Percentiles rank a stretch among this genome's conserved stretches.
phyloP scores from a whole-genome alignment of 2,888 invertebrate genomes.

The Hermaeophaga mercurialis region DNA sequence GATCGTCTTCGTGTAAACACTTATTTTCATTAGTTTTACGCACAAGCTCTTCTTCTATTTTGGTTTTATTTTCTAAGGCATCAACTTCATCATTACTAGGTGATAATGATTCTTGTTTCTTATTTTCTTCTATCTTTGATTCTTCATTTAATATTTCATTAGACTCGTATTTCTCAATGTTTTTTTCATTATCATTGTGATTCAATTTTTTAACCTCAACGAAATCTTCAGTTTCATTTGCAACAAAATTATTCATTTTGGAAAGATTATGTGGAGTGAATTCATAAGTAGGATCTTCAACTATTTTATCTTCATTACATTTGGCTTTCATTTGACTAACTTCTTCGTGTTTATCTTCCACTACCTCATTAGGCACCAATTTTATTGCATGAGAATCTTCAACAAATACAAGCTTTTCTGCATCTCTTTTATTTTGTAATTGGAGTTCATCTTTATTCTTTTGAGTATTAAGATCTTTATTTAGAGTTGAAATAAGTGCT shows the following conservation, averaged over 20 bases:
- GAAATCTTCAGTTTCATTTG: constrained; percentile 18
- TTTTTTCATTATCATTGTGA: background rate
- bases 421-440: constrained; percentile 21
- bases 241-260: background rate
- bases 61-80: background rate
- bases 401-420: constrained; percentile 29
- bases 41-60: too few species aligned
- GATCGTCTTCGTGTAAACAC: too few species aligned
- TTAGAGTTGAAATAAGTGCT: background rate
- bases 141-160: too few species aligned
- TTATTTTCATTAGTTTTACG: too few species aligned
- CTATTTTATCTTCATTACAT: background rate
- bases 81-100: background rate
- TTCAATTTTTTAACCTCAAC: constrained; percentile 7
- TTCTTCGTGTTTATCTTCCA: too few species aligned
- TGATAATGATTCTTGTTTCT: background rate
- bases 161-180: constrained; percentile 15
- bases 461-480: background rate
- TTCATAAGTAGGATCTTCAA: background rate
- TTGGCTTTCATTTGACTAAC: too few species aligned
- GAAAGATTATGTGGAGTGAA: background rate
- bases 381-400: constrained; percentile 13
- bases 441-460: background rate
- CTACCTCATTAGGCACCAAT: background rate
- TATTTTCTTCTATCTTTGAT: constrained; percentile 22